Evolutionary conservation across 2,113 vertebrate species (phyloP).

Genomic region (Onychostruthus taczanowskii): DNA sequence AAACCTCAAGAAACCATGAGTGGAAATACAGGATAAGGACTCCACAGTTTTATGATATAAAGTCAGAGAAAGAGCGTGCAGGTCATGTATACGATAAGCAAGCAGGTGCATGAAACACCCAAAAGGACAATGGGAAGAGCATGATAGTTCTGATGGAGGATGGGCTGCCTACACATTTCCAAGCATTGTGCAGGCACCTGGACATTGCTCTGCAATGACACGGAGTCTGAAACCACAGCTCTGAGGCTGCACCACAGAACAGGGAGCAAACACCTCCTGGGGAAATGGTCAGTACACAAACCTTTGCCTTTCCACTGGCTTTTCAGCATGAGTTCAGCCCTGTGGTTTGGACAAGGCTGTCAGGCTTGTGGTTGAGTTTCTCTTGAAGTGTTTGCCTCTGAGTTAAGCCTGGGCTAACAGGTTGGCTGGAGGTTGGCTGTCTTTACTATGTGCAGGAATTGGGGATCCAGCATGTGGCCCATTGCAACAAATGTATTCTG

Average conservation of each 20-base stretch:
- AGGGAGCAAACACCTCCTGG: not conserved
- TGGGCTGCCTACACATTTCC: not conserved
- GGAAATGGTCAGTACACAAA: not conserved
- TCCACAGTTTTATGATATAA: not conserved
- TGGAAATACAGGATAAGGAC: not conserved
- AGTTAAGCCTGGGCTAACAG: not conserved
- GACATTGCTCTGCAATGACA: fast-evolving
- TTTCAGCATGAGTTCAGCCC: not conserved
- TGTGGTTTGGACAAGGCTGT: not conserved
- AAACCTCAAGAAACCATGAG: not conserved
- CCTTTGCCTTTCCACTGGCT: not conserved
- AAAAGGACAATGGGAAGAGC: not conserved
- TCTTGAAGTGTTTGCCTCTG: not conserved
- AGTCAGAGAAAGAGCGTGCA: not conserved
- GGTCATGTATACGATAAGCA: not conserved
- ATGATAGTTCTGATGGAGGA: not conserved
- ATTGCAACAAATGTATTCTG: not conserved
- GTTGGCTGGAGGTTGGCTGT: not conserved
- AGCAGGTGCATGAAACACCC: not conserved
- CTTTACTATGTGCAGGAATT: not conserved
- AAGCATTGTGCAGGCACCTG: not conserved
- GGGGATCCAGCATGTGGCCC: not conserved
- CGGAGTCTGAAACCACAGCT: not conserved
- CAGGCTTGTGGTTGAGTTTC: not conserved
- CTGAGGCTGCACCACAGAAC: not conserved